Evolutionary conservation across 1,140 invertebrate species (phyloP).

Genomic region (Heliconius hermathena): DNA sequence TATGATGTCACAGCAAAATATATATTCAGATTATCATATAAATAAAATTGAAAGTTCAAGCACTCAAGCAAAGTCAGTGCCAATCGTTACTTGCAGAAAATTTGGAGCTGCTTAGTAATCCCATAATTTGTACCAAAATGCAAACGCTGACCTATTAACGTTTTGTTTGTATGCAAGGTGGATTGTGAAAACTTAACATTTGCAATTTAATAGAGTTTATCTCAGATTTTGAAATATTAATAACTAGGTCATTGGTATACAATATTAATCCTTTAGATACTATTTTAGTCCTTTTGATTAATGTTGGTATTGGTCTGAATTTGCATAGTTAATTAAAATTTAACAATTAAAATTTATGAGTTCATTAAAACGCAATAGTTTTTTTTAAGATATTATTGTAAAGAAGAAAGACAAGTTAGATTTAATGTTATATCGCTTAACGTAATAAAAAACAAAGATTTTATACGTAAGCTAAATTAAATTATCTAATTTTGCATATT

Average conservation of each 20-base stretch:
- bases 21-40: too few species aligned
- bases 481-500: too few species aligned
- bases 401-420: too few species aligned
- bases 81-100: too few species aligned
- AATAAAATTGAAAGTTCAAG: too few species aligned
- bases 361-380: neutral
- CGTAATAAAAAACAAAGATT: too few species aligned
- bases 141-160: constrained; percentile 21
- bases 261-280: neutral
- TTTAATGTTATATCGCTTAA: too few species aligned
- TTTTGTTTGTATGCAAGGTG: constrained; percentile 35
- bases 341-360: neutral
- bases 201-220: neutral
- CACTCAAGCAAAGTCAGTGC: too few species aligned
- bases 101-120: neutral
- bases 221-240: neutral
- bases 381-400: neutral
- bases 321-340: neutral
- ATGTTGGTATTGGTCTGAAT: neutral
- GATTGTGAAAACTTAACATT: neutral
- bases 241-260: neutral
- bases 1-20: too few species aligned
- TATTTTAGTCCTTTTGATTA: neutral
- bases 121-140: constrained; percentile 27
- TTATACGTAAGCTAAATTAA: too few species aligned